Base-by-base conservation (phyloP, 2,797 vertebrate species). In the Huso huso region DNA sequence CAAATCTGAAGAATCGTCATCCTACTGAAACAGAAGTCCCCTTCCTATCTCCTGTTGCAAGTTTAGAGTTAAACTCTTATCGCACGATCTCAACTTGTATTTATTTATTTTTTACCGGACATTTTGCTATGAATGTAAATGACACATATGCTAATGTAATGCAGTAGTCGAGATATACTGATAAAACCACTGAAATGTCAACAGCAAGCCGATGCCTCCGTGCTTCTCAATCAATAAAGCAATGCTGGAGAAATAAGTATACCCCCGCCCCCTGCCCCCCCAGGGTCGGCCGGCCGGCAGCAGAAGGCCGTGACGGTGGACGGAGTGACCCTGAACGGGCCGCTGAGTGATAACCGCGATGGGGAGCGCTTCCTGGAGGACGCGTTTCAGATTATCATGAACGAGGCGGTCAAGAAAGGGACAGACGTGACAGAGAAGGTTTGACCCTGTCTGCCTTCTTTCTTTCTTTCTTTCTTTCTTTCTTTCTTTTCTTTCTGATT, bases 341-440 rank as follows among this genome's bases (percentile, higher is more conserved):
- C 79, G 15, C 69, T 82, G 1, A 71, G 81, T 63, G 80, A 91
- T 68, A 78, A 78, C 0, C 1, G 64, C 4, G 85, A 85, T 13
- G 87, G 87, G 0, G 90, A 91, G 64, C 69, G 76, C 64, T 91
- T 94, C 76, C 79, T 95, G 48, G 83, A 37, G 13, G 84, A 91
- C 13, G 86, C 90, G 51, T 89, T 92, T 69, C 79, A 81, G 63
- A 76, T 95, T 51, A 85, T 94, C 51, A 37, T 91, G 75, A 85
- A 91, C 9, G 92, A 94, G 70, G 88, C 88, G 5, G 77, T 95
- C 73, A 72, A 79, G 71, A 94, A 89, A 70, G 92, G 90, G 55
- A 92, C 87, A 1, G 86, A 89, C 18, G 67, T 79, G 49, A 80
- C 82, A 0, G 80, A 91, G 72, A 94, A 94, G 91, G 93, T 95